A percentile compares a stretch with the other conserved stretches of the same genome.
Evolutionary conservation across 2,888 invertebrate species (phyloP).

Genomic region (Stegana nigrithorax): DNA sequence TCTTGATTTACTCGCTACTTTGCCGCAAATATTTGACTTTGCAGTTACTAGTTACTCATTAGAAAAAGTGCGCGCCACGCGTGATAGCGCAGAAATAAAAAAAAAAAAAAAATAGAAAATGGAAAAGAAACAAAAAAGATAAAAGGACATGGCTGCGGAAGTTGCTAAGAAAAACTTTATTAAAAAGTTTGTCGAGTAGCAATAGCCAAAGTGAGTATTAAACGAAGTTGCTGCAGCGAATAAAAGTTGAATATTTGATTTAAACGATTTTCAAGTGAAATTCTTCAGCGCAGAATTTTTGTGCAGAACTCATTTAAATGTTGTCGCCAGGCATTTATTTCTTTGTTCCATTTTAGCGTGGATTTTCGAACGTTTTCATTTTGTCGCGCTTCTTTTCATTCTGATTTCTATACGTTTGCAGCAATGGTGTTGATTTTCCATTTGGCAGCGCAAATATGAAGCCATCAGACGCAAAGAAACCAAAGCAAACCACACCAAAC

Average conservation of each 20-base stretch:
- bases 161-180: constrained; percentile 48
- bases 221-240: constrained; percentile 28
- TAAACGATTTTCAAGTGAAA: no score
- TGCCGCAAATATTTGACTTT: constrained; percentile 18
- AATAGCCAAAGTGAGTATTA: constrained; percentile 38
- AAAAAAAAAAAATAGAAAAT: constrained; percentile 27
- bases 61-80: constrained; percentile 46
- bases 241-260: constrained; percentile 58
- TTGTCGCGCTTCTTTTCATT: neutral
- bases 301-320: no score
- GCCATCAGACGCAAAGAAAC: constrained; percentile 14
- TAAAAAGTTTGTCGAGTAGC: constrained; percentile 46
- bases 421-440: constrained; percentile 49
- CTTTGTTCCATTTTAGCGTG: neutral
- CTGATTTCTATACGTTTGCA: neutral
- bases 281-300: constrained; percentile 14
- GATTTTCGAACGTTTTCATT: neutral
- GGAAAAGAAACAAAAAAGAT: constrained; percentile 27
- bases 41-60: constrained; percentile 49
- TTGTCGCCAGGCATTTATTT: no score
- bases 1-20: constrained; percentile 11
- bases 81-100: neutral
- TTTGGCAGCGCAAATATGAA: constrained; percentile 56
- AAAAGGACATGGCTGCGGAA: no score
- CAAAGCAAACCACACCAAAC: neutral